Evolutionary conservation across 2,888 invertebrate species (phyloP).

Genomic region (Tricholauxania praeusta): DNA sequence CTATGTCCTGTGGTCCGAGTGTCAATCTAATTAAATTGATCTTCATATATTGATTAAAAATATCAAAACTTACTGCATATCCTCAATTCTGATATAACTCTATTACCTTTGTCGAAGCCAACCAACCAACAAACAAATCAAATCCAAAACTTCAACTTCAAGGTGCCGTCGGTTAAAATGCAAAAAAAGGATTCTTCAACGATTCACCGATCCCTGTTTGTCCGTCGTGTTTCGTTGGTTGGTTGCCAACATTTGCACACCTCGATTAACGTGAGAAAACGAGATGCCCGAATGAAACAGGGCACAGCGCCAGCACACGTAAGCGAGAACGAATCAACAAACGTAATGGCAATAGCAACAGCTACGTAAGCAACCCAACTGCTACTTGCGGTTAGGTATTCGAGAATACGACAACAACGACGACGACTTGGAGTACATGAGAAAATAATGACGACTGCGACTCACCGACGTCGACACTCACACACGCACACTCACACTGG

Average conservation of each 20-base stretch:
- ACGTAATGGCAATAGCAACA: neutral
- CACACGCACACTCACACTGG: slow-evolving; percentile 21
- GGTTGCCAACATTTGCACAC: slow-evolving; percentile 66
- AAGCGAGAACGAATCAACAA: neutral
- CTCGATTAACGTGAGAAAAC: slow-evolving; percentile 54
- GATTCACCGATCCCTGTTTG: slow-evolving; percentile 29
- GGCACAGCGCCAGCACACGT: slow-evolving; percentile 20
- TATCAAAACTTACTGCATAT: neutral
- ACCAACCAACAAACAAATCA: slow-evolving; percentile 42
- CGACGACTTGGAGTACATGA: slow-evolving; percentile 34
- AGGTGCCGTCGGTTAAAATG: slow-evolving; percentile 58
- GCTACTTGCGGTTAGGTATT: slow-evolving; percentile 59
- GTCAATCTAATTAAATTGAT: no score
- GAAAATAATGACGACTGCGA: slow-evolving; percentile 43
- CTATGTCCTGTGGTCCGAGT: no score
- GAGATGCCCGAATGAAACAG: slow-evolving; percentile 32
- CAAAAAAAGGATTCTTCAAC: slow-evolving; percentile 46
- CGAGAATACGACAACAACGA: no score
- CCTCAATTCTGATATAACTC: neutral
- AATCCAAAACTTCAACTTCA: slow-evolving; percentile 41
- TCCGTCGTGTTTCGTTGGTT: slow-evolving; percentile 59
- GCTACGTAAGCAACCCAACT: slow-evolving; percentile 48
- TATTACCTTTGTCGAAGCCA: slow-evolving; percentile 19
- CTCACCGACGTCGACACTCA: slow-evolving; percentile 37
- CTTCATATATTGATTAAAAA: no score